These are phyloP conservation scores for Cantharis rufa DNA, from an alignment of 2,888 invertebrate species.

Conservation along the genomic window DNA sequence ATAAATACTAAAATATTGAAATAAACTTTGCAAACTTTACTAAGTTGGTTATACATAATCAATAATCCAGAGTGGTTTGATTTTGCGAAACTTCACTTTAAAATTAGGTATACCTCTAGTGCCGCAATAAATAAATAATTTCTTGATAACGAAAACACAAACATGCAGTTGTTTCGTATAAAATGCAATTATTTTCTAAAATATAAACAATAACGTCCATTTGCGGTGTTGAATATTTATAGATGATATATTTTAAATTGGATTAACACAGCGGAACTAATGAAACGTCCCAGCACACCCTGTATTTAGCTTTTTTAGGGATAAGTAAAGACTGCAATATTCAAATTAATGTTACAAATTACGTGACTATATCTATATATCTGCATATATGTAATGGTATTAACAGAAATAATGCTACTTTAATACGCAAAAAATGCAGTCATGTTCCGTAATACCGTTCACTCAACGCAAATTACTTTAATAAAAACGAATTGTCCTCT, in stretches of 20 bases:
- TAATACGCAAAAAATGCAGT: constrained; percentile 4
- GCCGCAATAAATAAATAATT: neutral
- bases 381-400: neutral
- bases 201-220: neutral
- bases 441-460: constrained; percentile 3
- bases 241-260: neutral
- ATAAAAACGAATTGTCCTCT: constrained; percentile 21
- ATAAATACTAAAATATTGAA: neutral
- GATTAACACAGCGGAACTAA: neutral
- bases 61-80: neutral
- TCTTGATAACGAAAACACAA: neutral
- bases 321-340: neutral
- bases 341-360: neutral
- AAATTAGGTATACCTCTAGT: neutral
- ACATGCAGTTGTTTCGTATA: neutral
- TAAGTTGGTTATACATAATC: neutral
- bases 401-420: neutral
- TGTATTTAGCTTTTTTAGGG: neutral
- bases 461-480: constrained; percentile 19
- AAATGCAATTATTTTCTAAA: neutral
- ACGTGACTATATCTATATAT: neutral
- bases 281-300: neutral
- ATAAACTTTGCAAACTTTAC: neutral
- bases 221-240: neutral
- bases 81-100: neutral